A percentile compares a stretch with the other conserved stretches of the same genome.
Evolutionary conservation across 2,888 invertebrate species (phyloP).

Genomic region (Lycophotia porphyrea): DNA sequence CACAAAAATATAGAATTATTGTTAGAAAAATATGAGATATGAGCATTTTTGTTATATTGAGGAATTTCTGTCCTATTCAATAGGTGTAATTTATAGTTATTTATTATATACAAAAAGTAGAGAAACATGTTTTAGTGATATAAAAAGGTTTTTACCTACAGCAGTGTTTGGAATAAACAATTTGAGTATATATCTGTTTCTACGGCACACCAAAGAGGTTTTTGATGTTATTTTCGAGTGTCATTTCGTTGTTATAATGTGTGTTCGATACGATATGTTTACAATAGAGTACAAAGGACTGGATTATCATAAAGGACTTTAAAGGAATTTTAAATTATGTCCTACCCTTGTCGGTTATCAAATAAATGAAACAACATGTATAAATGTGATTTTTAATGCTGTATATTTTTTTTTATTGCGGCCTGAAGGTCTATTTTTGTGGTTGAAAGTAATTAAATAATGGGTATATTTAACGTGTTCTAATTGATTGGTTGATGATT

Average conservation of each 20-base stretch:
- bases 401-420: neutral
- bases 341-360: conserved; percentile 11
- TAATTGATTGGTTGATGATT: no score
- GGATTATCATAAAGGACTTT: conserved; percentile 22
- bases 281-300: conserved; percentile 45
- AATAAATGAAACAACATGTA: conserved; percentile 14
- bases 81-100: conserved; percentile 56
- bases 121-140: conserved; percentile 32
- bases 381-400: neutral
- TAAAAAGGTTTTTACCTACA: conserved; percentile 23
- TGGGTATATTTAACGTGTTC: neutral
- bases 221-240: conserved; percentile 44
- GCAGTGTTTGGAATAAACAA: conserved; percentile 24
- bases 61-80: conserved; percentile 37
- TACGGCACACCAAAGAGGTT: conserved; percentile 25
- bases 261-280: conserved; percentile 31
- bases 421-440: neutral
- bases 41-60: conserved; percentile 48
- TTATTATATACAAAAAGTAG: conserved; percentile 37
- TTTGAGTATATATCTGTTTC: conserved; percentile 30
- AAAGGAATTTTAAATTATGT: conserved; percentile 37
- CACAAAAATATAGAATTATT: conserved; percentile 60
- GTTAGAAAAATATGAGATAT: conserved; percentile 56
- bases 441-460: neutral
- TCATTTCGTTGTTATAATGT: conserved; percentile 47